A percentile compares a stretch with the other conserved stretches of the same genome.
Conservation (phyloP, 2,797 vertebrate species). For the Trachurus trachurus region DNA sequence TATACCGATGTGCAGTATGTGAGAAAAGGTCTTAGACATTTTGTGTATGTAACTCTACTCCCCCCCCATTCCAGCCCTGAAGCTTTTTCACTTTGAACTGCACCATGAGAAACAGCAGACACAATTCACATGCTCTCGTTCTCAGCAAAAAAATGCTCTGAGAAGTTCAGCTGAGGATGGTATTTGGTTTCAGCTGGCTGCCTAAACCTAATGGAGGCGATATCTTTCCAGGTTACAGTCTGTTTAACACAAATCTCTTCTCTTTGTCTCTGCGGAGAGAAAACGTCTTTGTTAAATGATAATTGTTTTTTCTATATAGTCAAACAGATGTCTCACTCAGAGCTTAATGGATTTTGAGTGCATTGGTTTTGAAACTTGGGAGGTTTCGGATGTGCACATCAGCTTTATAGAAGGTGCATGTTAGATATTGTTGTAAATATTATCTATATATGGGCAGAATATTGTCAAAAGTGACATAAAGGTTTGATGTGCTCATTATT, state of each 20-base stretch:
- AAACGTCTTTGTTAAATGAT: neutral
- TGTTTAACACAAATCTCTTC: neutral
- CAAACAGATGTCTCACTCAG: neutral
- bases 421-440: neutral
- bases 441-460: neutral
- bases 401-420: neutral
- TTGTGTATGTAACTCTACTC: neutral
- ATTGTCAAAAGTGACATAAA: neutral
- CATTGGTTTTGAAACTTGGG: neutral
- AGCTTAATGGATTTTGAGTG: neutral
- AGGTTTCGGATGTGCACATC: neutral
- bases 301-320: neutral
- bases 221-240: neutral
- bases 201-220: neutral
- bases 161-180: neutral
- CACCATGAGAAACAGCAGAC: neutral
- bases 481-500: neutral
- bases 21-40: neutral
- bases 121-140: neutral
- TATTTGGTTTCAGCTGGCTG: neutral
- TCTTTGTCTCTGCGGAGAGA: neutral
- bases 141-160: neutral
- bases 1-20: no score
- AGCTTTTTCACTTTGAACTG: neutral
- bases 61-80: neutral